Conservation (phyloP, 2,888 invertebrate genomes). For the Ophioninae sp. region DNA sequence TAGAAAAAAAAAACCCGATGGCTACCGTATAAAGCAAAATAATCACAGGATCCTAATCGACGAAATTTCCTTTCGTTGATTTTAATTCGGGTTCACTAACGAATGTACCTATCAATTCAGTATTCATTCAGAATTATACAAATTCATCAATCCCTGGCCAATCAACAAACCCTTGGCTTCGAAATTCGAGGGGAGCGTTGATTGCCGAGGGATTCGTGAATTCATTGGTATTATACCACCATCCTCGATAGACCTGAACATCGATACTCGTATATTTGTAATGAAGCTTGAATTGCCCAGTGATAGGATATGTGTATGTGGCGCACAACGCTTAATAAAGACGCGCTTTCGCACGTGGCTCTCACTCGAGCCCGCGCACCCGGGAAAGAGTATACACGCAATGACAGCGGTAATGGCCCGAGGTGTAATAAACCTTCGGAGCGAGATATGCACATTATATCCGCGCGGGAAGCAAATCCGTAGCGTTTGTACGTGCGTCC, state of each 20-base stretch:
- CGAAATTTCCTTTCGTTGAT: too few relatives aligned
- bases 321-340: constrained; percentile 68
- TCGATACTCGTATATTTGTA: constrained; percentile 6
- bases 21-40: too few relatives aligned
- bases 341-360: constrained; percentile 67
- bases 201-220: too few relatives aligned
- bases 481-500: constrained; percentile 36
- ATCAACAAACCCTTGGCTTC: not conserved
- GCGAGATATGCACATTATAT: constrained; percentile 71
- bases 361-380: constrained; percentile 22
- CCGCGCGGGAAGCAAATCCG: constrained; percentile 58
- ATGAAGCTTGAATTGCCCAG: constrained; percentile 33
- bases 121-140: too few relatives aligned
- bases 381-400: constrained; percentile 57
- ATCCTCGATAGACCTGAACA: constrained; percentile 1
- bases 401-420: constrained; percentile 71
- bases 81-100: too few relatives aligned
- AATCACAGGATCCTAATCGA: too few relatives aligned
- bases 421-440: constrained; percentile 70
- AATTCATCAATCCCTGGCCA: too few relatives aligned
- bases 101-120: too few relatives aligned
- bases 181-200: constrained; percentile 16
- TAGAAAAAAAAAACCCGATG: too few relatives aligned
- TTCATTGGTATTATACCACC: not conserved
- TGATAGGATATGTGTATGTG: constrained; percentile 23